phyloP scores from a whole-genome alignment of 2,888 invertebrate genomes.

The Steinernema scapterisci region DNA sequence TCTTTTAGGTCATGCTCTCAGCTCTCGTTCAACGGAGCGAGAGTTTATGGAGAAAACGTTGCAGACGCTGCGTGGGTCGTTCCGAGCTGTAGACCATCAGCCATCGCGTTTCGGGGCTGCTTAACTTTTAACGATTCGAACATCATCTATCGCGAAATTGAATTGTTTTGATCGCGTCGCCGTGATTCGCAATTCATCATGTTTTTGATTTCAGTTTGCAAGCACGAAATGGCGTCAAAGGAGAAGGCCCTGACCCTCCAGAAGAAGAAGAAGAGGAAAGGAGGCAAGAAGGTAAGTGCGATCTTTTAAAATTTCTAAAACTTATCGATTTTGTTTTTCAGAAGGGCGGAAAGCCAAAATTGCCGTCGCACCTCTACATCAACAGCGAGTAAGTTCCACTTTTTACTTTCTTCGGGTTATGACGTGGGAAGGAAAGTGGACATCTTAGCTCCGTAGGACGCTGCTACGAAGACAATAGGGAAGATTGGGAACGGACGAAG shows the following conservation, averaged over 20 bases:
- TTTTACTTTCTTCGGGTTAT: not conserved
- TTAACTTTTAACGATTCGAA: not conserved
- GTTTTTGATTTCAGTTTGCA: conserved; percentile 17
- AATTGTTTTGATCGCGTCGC: not conserved
- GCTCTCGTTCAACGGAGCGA: not conserved
- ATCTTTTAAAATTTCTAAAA: not conserved
- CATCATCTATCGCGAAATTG: not conserved
- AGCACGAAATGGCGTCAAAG: conserved; percentile 38
- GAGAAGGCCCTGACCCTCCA: conserved; percentile 51
- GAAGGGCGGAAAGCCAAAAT: conserved; percentile 20
- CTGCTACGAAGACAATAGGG: not conserved
- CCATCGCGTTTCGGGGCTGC: no score
- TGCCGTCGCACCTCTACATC: conserved; percentile 13
- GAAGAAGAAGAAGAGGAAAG: conserved; percentile 58
- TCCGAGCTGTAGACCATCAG: no score
- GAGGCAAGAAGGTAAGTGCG: conserved; percentile 43
- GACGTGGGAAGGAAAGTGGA: not conserved
- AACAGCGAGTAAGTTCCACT: not conserved
- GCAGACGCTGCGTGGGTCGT: not conserved
- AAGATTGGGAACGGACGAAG: not conserved
- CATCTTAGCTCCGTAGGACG: no score
- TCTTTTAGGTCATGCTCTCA: conserved; percentile 27
- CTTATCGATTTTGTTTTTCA: not conserved
- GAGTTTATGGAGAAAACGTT: not conserved
- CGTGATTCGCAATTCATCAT: not conserved